Percentiles rank a stretch among this genome's conserved stretches.
phyloP scores from a whole-genome alignment of 2,797 vertebrate genomes.

The Ctenochaetus hawaiiensis region DNA sequence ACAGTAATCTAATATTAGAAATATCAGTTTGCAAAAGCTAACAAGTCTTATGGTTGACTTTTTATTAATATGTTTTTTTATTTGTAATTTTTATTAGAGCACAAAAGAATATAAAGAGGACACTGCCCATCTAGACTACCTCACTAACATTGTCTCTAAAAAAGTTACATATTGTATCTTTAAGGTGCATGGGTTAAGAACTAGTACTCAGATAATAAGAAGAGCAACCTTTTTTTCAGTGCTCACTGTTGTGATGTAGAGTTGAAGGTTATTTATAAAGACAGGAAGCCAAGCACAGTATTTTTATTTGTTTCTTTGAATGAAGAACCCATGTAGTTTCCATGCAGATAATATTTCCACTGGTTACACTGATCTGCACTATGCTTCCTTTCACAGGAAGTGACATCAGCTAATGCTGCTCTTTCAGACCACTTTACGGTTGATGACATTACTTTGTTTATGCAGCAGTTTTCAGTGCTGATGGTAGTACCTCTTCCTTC shows the following conservation, averaged over 20 bases:
- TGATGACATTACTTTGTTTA: not conserved
- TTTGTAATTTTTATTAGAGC: too few species aligned
- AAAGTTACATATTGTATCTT: too few species aligned
- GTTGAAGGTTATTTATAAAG: slow-evolving; percentile 11
- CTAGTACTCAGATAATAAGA: not conserved
- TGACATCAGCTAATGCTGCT: slow-evolving; percentile 21
- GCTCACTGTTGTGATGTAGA: not conserved
- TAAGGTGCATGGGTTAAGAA: too few species aligned
- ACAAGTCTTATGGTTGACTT: too few species aligned
- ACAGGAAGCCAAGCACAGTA: slow-evolving; percentile 20
- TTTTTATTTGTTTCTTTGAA: slow-evolving; percentile 35
- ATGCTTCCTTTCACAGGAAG: slow-evolving; percentile 51
- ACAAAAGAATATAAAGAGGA: too few species aligned
- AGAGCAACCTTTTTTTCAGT: not conserved
- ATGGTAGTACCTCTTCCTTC: not conserved
- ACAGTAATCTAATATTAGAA: too few species aligned
- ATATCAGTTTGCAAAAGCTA: too few species aligned
- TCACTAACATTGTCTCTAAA: too few species aligned
- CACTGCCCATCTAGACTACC: too few species aligned
- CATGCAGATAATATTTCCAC: slow-evolving; percentile 36
- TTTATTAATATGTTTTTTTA: too few species aligned
- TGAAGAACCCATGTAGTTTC: slow-evolving; percentile 30
- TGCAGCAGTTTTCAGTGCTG: not conserved
- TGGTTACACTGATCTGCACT: slow-evolving; percentile 16
- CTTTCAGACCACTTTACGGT: not conserved